Evolutionary conservation across 1,140 invertebrate genomes (phyloP).

Genomic region (Zaprionus nigranus): DNA sequence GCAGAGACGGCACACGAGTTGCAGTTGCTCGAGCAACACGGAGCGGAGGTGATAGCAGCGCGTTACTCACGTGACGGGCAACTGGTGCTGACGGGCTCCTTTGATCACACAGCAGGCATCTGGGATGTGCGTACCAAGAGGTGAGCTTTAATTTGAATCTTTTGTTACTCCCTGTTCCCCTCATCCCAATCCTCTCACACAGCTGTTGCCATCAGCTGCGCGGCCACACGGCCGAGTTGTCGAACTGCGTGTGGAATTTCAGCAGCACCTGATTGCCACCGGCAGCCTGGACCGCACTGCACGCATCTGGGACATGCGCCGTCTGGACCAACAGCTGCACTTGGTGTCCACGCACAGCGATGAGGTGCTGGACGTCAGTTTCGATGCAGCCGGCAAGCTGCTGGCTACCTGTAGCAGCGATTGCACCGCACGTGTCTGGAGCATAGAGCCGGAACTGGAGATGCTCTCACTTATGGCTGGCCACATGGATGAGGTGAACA

Average conservation of each 20-base stretch:
- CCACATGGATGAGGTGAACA: constrained; percentile 91
- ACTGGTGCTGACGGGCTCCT: constrained; percentile 91
- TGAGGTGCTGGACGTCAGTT: constrained; percentile 91
- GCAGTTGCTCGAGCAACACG: constrained; percentile 88
- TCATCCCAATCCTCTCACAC: background rate
- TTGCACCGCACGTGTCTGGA: constrained; percentile 89
- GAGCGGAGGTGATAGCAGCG: constrained; percentile 90
- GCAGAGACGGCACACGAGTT: constrained; percentile 88
- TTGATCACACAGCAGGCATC: constrained; percentile 90
- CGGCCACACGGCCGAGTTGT: constrained; percentile 90
- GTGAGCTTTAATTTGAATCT: constrained; percentile 84
- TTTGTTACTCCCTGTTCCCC: background rate
- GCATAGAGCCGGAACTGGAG: constrained; percentile 85
- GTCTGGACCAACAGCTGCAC: constrained; percentile 86
- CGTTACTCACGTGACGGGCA: constrained; percentile 89
- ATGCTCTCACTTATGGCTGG: constrained; percentile 88
- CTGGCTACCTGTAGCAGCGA: constrained; percentile 91
- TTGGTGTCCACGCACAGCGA: constrained; percentile 89
- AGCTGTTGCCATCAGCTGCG: constrained; percentile 88
- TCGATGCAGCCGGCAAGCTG: constrained; percentile 89
- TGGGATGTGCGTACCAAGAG: constrained; percentile 90
- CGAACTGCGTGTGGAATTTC: constrained; percentile 91
- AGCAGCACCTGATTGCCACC: constrained; percentile 89
- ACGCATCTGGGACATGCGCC: constrained; percentile 90
- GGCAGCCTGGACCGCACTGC: constrained; percentile 91